Evolutionary conservation across 2,888 invertebrate species (phyloP).

Genomic region (Amblyteles armatorius): DNA sequence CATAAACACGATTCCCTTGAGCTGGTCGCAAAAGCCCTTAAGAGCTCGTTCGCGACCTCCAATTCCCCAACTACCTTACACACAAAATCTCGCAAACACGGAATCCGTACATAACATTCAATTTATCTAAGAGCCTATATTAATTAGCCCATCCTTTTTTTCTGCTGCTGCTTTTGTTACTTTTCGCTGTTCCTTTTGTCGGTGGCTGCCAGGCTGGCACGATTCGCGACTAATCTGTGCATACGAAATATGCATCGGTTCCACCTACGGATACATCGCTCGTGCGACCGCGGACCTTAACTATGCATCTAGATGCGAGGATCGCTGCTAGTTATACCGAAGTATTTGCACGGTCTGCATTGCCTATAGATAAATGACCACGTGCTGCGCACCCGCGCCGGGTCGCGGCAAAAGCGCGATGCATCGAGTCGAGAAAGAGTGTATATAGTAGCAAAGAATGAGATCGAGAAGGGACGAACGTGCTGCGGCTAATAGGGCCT

Average conservation of each 20-base stretch:
- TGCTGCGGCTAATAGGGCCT: conserved; percentile 73
- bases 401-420: conserved; percentile 4
- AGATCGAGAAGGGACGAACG: conserved; percentile 60
- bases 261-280: neutral
- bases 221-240: neutral
- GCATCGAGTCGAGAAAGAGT: neutral
- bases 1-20: too few species aligned
- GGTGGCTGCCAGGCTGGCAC: neutral
- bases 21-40: too few species aligned
- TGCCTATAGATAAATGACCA: conserved; percentile 2
- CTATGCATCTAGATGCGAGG: conserved; percentile 19
- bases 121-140: too few species aligned
- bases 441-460: conserved; percentile 34
- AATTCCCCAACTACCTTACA: too few species aligned
- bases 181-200: too few species aligned
- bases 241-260: neutral
- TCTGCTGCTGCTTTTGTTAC: too few species aligned
- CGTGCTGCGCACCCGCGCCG: neutral
- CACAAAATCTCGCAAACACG: too few species aligned
- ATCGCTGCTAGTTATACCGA: neutral
- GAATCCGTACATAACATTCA: too few species aligned
- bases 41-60: too few species aligned
- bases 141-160: too few species aligned
- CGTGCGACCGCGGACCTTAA: conserved; percentile 5
- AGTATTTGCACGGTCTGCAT: neutral